These are phyloP conservation scores for Aramus guarauna DNA, from an alignment of 2,113 vertebrate genomes.

Conservation along the genomic window DNA sequence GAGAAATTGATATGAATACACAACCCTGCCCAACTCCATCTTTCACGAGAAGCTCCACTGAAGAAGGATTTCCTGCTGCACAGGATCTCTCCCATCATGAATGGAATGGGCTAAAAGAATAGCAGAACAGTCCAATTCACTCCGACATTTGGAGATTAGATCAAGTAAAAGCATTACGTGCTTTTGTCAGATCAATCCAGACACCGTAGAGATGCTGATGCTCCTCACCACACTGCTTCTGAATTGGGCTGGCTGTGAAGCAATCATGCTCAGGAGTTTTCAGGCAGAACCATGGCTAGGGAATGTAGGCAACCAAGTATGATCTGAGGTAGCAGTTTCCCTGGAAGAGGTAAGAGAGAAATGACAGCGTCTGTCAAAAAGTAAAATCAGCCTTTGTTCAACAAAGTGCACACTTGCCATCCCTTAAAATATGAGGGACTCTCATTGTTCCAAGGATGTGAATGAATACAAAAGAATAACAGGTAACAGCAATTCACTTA, in stretches of 20 bases:
- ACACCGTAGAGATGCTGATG: accelerated
- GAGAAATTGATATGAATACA: background rate
- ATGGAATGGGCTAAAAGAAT: background rate
- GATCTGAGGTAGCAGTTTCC: background rate
- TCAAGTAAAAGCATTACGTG: background rate
- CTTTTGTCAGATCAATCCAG: background rate
- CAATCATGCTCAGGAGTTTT: background rate
- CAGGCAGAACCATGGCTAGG: background rate
- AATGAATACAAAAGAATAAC: background rate
- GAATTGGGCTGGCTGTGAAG: background rate
- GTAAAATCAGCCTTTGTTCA: background rate
- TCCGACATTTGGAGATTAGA: background rate
- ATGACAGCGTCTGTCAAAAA: background rate
- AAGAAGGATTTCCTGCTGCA: background rate
- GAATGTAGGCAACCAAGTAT: accelerated
- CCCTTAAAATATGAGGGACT: background rate
- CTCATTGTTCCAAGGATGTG: background rate
- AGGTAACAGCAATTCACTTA: background rate
- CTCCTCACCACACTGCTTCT: background rate
- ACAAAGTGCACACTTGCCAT: background rate
- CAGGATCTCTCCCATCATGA: background rate
- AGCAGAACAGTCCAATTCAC: background rate
- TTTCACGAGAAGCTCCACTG: background rate
- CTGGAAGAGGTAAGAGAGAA: background rate
- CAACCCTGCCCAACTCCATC: background rate